Evolutionary conservation across 2,797 vertebrate genomes (phyloP).

Genomic region (Chlorospingus semifuscus): DNA sequence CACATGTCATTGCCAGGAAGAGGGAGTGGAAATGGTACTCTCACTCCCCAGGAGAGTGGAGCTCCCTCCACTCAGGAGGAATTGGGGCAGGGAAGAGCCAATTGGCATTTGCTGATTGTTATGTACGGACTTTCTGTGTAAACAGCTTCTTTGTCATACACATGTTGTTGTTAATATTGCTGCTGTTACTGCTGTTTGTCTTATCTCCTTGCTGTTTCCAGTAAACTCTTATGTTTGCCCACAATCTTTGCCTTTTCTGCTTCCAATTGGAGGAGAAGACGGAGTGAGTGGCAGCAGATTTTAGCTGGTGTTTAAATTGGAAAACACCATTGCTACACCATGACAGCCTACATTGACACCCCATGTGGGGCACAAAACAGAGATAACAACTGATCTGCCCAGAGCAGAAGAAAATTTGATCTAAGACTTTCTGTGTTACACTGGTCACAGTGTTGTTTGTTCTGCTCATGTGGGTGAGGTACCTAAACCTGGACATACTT

Average conservation of each 20-base stretch:
- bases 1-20: too few species aligned
- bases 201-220: background rate
- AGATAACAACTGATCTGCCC: background rate
- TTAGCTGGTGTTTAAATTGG: background rate
- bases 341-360: too few species aligned
- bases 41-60: background rate
- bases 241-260: background rate
- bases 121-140: background rate
- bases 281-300: background rate
- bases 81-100: background rate
- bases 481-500: too few species aligned
- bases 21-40: background rate
- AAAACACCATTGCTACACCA: background rate
- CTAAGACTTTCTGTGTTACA: background rate
- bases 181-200: background rate
- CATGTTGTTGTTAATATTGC: background rate
- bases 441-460: background rate
- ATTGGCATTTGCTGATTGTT: too few species aligned
- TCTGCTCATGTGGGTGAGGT: background rate
- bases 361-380: rapidly evolving
- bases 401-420: background rate
- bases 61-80: background rate
- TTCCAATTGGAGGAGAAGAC: rapidly evolving
- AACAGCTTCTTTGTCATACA: background rate
- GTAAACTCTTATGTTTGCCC: background rate